phyloP scores from a whole-genome alignment of 2,113 vertebrate genomes.

The Macaca fascicularis region DNA sequence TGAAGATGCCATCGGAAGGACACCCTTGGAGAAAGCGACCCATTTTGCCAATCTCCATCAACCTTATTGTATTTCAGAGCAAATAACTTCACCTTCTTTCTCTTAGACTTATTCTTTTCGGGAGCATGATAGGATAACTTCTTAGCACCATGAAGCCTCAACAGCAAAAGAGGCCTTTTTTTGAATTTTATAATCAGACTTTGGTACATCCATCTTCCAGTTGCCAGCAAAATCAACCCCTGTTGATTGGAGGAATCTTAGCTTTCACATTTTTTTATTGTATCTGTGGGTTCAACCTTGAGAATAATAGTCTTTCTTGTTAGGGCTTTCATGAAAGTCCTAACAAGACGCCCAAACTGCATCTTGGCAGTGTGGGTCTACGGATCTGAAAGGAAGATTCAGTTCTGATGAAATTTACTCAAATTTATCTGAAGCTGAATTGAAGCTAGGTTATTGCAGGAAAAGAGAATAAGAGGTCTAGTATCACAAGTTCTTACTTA shows the following conservation, averaged over 20 bases:
- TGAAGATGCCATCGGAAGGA: conserved; percentile 91
- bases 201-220: conserved; percentile 73
- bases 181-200: conserved; percentile 39
- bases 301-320: conserved; percentile 89
- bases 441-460: not conserved
- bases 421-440: not conserved
- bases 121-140: conserved; percentile 89
- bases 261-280: conserved; percentile 88
- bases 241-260: conserved; percentile 89
- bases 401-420: not conserved
- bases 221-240: conserved; percentile 89
- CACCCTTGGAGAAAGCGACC: conserved; percentile 89
- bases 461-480: not conserved
- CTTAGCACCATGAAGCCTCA: conserved; percentile 92
- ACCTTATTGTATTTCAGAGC: conserved; percentile 95
- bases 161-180: conserved; percentile 90
- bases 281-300: conserved; percentile 87
- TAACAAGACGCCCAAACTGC: conserved; percentile 60
- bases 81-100: conserved; percentile 94
- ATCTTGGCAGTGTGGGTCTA: conserved; percentile 77
- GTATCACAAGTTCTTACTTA: not conserved
- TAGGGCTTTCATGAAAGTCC: conserved; percentile 85
- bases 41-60: conserved; percentile 90
- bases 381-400: not conserved
- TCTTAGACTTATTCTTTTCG: conserved; percentile 79